Percentiles rank a stretch among this genome's conserved stretches.
Evolutionary conservation across 2,113 vertebrate genomes (phyloP).

Genomic region (Plestiodon gilberti): DNA sequence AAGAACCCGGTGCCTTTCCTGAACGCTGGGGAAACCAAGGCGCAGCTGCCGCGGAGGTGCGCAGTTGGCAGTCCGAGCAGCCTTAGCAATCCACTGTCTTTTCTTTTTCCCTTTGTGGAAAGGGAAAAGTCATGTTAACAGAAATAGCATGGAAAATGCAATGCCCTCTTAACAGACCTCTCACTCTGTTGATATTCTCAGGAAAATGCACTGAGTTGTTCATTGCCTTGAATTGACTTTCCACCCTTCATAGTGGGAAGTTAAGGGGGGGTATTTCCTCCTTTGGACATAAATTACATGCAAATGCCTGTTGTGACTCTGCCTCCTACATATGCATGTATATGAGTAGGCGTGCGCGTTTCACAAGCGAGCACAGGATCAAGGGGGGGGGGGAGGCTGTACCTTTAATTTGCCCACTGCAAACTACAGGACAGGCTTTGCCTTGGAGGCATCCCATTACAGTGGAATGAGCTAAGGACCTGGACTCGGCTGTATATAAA

Average conservation of each 20-base stretch:
- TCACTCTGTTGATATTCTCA: slow-evolving; percentile 46
- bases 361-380: slow-evolving; percentile 67
- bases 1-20: not conserved
- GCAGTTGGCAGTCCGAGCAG: not conserved
- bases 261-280: slow-evolving; percentile 64
- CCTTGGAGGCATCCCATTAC: slow-evolving; percentile 83
- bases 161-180: not conserved
- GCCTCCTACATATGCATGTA: slow-evolving; percentile 32
- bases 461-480: slow-evolving; percentile 74
- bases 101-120: no score
- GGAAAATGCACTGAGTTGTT: slow-evolving; percentile 67
- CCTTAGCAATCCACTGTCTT: no score
- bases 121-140: not conserved
- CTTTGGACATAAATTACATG: slow-evolving; percentile 77
- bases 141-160: not conserved
- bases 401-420: slow-evolving; percentile 80
- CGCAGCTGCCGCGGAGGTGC: not conserved
- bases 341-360: slow-evolving; percentile 46
- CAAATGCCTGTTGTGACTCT: slow-evolving; percentile 66
- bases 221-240: slow-evolving; percentile 58
- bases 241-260: slow-evolving; percentile 36
- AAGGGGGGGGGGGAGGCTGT: slow-evolving; percentile 75
- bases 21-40: not conserved
- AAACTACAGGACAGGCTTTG: slow-evolving; percentile 58
- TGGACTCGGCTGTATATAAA: slow-evolving; percentile 76